phyloP scores from a whole-genome alignment of 2,797 vertebrate genomes.

The Notamacropus eugenii region DNA sequence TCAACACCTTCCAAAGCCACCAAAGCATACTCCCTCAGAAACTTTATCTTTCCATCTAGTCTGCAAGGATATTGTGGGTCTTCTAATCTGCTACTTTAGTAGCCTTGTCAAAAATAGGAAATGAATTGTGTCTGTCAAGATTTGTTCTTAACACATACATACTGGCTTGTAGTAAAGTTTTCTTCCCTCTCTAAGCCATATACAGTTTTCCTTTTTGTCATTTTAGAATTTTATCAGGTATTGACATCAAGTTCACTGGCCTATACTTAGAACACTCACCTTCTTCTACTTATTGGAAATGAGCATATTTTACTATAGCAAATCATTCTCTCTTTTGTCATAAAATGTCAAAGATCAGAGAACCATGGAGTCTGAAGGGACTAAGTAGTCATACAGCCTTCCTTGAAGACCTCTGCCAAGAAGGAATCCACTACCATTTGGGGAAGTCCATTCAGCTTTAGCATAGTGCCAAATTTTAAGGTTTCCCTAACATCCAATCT shows the following conservation, averaged over 20 bases:
- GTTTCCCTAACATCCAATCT: no score
- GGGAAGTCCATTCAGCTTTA: no score
- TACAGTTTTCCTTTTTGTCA: neutral
- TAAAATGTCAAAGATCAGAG: neutral
- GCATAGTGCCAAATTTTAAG: no score
- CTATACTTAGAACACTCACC: neutral
- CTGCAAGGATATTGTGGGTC: neutral
- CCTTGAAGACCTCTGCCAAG: no score
- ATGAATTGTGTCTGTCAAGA: neutral
- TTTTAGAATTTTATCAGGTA: neutral
- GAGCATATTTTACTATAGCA: neutral
- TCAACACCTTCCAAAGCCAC: neutral
- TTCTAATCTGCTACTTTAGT: neutral
- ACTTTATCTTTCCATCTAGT: neutral
- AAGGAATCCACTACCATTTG: no score
- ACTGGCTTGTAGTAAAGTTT: neutral
- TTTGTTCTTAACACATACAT: neutral
- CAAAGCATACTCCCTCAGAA: neutral
- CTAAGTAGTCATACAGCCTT: neutral
- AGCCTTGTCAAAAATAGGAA: neutral
- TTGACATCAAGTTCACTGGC: neutral
- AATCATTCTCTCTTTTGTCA: neutral
- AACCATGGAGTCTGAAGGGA: neutral
- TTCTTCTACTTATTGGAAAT: neutral
- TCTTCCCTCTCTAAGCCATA: neutral